A percentile compares a stretch with the other conserved stretches of the same genome.
Evolutionary conservation across 2,113 vertebrate species (phyloP).

Genomic region (Empidonax traillii): DNA sequence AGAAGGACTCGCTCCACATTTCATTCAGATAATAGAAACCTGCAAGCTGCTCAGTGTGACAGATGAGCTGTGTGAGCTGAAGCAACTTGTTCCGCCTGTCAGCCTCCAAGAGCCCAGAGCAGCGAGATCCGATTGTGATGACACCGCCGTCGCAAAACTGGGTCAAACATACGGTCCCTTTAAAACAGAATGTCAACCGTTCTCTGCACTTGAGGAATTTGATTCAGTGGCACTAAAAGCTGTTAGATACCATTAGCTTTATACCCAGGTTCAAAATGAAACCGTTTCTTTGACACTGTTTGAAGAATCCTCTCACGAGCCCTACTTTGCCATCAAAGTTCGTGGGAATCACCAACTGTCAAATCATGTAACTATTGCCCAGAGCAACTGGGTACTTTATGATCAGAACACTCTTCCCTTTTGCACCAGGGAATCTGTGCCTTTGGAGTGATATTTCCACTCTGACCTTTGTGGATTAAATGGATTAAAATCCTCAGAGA

Average conservation of each 20-base stretch:
- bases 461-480: neutral
- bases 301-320: neutral
- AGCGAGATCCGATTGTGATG: conserved; percentile 61
- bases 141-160: conserved; percentile 60
- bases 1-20: conserved; percentile 35
- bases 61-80: conserved; percentile 66
- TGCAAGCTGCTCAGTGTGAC: conserved; percentile 70
- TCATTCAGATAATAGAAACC: conserved; percentile 71
- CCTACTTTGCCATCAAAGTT: neutral
- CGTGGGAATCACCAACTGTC: neutral
- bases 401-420: neutral
- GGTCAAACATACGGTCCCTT: conserved; percentile 74
- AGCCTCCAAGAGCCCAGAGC: conserved; percentile 61
- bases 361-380: neutral
- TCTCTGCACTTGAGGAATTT: conserved; percentile 66
- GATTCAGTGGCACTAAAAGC: conserved; percentile 58
- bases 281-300: neutral
- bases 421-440: neutral
- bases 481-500: neutral
- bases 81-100: conserved; percentile 76
- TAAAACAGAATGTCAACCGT: conserved; percentile 59
- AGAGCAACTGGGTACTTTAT: neutral
- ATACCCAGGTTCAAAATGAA: conserved; percentile 18
- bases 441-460: neutral
- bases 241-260: conserved; percentile 62